Percentiles rank a stretch among this genome's conserved stretches.
phyloP scores from a whole-genome alignment of 2,888 invertebrate species.

The Cosmia trapezina region DNA sequence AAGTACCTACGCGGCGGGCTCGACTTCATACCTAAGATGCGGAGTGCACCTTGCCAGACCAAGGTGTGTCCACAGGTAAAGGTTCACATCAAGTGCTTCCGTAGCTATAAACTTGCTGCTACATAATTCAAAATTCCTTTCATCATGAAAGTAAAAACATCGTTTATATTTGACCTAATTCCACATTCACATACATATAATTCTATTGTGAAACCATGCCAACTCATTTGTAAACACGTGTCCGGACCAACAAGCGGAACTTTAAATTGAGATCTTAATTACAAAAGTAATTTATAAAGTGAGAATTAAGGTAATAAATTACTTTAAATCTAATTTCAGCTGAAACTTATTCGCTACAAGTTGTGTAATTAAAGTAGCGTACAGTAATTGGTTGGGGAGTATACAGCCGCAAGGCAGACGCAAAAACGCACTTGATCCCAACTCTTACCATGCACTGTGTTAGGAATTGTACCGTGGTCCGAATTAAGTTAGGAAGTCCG shows the following conservation, averaged over 20 bases:
- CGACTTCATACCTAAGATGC: no score
- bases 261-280: slow-evolving; percentile 67
- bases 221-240: slow-evolving; percentile 53
- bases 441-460: slow-evolving; percentile 46
- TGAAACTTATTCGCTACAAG: slow-evolving; percentile 70
- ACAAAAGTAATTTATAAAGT: slow-evolving; percentile 69
- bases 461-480: slow-evolving; percentile 42
- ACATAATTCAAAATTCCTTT: neutral
- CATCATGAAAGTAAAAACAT: neutral
- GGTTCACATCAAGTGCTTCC: neutral
- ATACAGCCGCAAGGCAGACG: slow-evolving; percentile 61
- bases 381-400: slow-evolving; percentile 76
- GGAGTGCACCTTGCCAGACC: no score
- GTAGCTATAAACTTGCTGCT: neutral
- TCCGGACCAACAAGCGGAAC: slow-evolving; percentile 48
- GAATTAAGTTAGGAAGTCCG: slow-evolving; percentile 59
- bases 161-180: neutral
- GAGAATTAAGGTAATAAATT: slow-evolving; percentile 71
- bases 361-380: slow-evolving; percentile 75
- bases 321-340: slow-evolving; percentile 69
- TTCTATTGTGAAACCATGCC: slow-evolving; percentile 34
- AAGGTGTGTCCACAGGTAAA: neutral
- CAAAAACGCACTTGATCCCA: slow-evolving; percentile 72
- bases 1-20: no score
- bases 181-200: slow-evolving; percentile 11